These are phyloP conservation scores for Drosophila pseudoananassae DNA, from an alignment of 1,140 invertebrate species.

Conservation along the genomic window DNA sequence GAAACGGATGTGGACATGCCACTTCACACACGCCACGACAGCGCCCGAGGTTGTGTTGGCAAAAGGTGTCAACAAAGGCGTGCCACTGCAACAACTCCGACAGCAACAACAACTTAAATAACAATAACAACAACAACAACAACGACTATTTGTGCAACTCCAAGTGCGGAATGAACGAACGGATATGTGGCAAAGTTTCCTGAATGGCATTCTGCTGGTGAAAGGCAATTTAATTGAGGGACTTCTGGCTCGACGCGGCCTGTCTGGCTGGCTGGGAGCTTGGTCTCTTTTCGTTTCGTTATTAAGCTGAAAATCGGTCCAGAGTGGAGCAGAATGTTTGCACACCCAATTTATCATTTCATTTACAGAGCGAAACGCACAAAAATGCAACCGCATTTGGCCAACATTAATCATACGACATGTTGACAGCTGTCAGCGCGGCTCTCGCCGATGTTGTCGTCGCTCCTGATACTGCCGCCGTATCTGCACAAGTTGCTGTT, in stretches of 20 bases:
- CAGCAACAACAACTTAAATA: constrained; percentile 3
- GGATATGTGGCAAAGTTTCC: constrained; percentile 48
- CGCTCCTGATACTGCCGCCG: constrained; percentile 9
- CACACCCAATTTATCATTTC: constrained; percentile 67
- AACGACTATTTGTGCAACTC: constrained; percentile 35
- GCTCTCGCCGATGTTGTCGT: constrained; percentile 32
- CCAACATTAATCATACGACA: constrained; percentile 79
- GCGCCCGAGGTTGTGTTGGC: constrained; percentile 42
- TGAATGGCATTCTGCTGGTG: constrained; percentile 47
- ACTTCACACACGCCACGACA: constrained; percentile 61
- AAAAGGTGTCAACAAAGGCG: constrained; percentile 58
- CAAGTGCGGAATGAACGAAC: constrained; percentile 36
- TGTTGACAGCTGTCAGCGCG: constrained; percentile 77
- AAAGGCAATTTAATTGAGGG: constrained; percentile 60
- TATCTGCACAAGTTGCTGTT: neutral
- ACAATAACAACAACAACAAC: constrained; percentile 4
- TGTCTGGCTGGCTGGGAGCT: neutral
- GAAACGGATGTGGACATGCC: constrained; percentile 67
- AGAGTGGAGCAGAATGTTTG: constrained; percentile 40
- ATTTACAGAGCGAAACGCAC: constrained; percentile 55
- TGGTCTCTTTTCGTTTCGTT: constrained; percentile 41
- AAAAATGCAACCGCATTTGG: constrained; percentile 70
- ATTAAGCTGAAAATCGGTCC: constrained; percentile 53
- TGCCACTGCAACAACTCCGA: constrained; percentile 21
- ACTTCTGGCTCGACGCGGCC: constrained; percentile 26